Conservation (phyloP, 2,113 vertebrate genomes). For the Halichoerus grypus region DNA sequence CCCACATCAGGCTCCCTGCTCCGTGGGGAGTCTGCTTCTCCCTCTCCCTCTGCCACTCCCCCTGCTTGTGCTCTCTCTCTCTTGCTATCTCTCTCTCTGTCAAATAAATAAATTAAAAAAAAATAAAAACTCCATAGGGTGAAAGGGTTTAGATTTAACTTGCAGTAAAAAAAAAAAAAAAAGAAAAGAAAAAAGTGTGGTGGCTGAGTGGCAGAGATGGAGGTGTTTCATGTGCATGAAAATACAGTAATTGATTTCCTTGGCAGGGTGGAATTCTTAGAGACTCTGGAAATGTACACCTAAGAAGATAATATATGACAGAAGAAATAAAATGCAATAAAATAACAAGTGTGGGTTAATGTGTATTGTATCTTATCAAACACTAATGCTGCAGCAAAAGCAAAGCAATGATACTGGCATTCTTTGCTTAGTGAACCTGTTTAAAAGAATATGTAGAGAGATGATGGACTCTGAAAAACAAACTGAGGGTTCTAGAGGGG, state of each 20-base stretch:
- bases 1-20: neutral
- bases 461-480: too few species aligned
- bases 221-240: neutral
- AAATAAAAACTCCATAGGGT: neutral
- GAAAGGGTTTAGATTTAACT: neutral
- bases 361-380: neutral
- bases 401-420: neutral
- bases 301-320: neutral
- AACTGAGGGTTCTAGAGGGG: too few species aligned
- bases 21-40: neutral
- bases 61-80: neutral
- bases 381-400: neutral
- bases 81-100: neutral
- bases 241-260: neutral
- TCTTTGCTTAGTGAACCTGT: neutral
- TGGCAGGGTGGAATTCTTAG: neutral
- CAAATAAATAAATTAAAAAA: too few species aligned
- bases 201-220: neutral
- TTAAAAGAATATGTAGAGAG: neutral
- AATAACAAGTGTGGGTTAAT: neutral
- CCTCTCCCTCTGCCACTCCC: neutral
- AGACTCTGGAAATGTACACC: neutral
- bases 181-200: neutral
- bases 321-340: neutral
- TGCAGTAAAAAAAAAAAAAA: slow-evolving; percentile 21